These are phyloP conservation scores for Suillia variegata DNA, from an alignment of 2,888 invertebrate genomes.

Conservation along the genomic window DNA sequence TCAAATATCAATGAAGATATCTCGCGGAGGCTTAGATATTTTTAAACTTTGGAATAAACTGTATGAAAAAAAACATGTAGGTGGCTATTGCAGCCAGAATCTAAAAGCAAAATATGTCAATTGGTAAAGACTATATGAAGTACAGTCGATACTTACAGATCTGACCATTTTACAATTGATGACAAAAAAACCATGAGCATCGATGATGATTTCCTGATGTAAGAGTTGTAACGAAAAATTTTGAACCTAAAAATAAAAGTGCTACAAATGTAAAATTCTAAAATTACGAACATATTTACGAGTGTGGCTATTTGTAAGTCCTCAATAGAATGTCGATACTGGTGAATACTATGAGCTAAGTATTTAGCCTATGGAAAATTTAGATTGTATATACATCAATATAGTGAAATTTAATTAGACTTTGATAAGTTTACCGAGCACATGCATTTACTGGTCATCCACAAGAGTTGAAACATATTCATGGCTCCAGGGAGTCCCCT, in stretches of 20 bases:
- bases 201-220: conserved; percentile 39
- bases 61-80: conserved; percentile 44
- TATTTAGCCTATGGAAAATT: conserved; percentile 26
- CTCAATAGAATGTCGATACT: conserved; percentile 30
- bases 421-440: too few relatives aligned
- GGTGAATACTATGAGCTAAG: conserved; percentile 32
- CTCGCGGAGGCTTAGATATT: too few relatives aligned
- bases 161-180: conserved; percentile 33
- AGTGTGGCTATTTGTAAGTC: conserved; percentile 32
- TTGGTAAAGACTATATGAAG: too few relatives aligned
- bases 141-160: conserved; percentile 36
- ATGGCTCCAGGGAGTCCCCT: conserved; percentile 32
- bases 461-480: conserved; percentile 32
- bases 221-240: conserved; percentile 39
- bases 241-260: conserved; percentile 40
- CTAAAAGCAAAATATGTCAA: not conserved
- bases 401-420: too few relatives aligned
- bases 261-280: too few relatives aligned
- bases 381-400: too few relatives aligned
- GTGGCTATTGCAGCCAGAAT: conserved; percentile 37
- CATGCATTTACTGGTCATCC: conserved; percentile 37
- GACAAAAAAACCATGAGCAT: conserved; percentile 34
- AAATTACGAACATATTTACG: conserved; percentile 31
- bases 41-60: conserved; percentile 37
- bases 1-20: too few relatives aligned